These are phyloP conservation scores for Colinus virginianus DNA, from an alignment of 2,113 vertebrate genomes.

Conservation along the genomic window DNA sequence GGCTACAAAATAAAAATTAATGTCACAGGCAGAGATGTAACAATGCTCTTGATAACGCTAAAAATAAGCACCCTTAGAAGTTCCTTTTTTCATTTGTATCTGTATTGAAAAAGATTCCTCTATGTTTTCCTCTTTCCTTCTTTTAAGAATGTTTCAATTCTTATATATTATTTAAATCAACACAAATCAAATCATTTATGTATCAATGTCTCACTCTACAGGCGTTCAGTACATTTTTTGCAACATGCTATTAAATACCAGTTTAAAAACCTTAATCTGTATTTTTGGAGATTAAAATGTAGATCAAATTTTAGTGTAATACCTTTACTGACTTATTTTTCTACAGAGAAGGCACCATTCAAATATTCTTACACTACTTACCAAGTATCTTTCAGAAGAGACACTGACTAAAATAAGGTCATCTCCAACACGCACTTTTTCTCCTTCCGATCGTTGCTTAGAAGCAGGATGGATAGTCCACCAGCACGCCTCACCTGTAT, in stretches of 20 bases:
- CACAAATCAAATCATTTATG: not conserved
- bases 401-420: constrained; percentile 98
- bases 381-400: constrained; percentile 96
- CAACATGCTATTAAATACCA: not conserved
- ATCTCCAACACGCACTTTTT: constrained; percentile 96
- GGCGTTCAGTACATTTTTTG: not conserved
- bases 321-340: not conserved
- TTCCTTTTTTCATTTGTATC: not conserved
- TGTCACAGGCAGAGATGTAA: not conserved
- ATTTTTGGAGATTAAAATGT: not conserved
- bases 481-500: constrained; percentile 92
- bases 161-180: not conserved
- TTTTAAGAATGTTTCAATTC: not conserved
- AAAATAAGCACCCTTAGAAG: not conserved
- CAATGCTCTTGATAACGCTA: not conserved
- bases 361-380: constrained; percentile 70
- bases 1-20: not conserved
- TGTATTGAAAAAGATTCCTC: not conserved
- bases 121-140: not conserved
- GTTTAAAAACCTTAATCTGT: not conserved
- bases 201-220: not conserved
- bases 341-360: not conserved
- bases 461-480: constrained; percentile 88
- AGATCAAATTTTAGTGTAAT: not conserved
- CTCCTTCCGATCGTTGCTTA: constrained; percentile 92